Percentiles rank a stretch among this genome's conserved stretches.
Evolutionary conservation across 2,797 vertebrate genomes (phyloP).

Genomic region (Mormyrops attenuatus): DNA sequence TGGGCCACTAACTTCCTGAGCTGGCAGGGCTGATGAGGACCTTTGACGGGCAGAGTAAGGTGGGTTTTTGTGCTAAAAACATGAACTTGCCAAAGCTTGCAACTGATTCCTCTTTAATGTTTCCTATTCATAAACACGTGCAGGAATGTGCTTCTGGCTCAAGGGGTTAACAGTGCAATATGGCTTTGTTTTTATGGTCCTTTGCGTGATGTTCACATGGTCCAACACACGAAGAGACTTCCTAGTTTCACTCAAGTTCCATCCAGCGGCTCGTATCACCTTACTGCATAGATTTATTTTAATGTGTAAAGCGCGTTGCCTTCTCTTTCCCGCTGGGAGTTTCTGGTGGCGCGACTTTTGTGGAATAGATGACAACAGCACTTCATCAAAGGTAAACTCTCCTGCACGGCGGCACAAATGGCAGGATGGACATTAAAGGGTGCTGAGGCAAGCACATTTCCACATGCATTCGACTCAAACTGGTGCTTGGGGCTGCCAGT

Average conservation of each 20-base stretch:
- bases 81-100: neutral
- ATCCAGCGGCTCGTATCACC: slow-evolving; percentile 23
- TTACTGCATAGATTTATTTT: slow-evolving; percentile 50
- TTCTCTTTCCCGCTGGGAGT: slow-evolving; percentile 49
- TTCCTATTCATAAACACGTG: neutral
- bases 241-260: neutral
- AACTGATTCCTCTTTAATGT: neutral
- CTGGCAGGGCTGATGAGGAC: neutral
- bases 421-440: neutral
- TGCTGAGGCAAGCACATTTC: slow-evolving; percentile 10
- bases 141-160: neutral
- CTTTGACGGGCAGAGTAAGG: neutral
- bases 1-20: neutral
- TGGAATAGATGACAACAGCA: slow-evolving; percentile 62
- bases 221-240: neutral
- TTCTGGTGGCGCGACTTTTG: slow-evolving; percentile 55
- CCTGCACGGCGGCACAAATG: neutral
- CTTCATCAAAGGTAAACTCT: slow-evolving; percentile 61
- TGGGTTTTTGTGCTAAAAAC: neutral
- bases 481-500: neutral
- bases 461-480: neutral
- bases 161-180: neutral
- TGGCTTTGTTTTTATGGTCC: neutral
- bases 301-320: slow-evolving; percentile 55
- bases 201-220: too few relatives aligned